Conservation (phyloP, 1,140 invertebrate genomes). For the Epicauta chinensis region DNA sequence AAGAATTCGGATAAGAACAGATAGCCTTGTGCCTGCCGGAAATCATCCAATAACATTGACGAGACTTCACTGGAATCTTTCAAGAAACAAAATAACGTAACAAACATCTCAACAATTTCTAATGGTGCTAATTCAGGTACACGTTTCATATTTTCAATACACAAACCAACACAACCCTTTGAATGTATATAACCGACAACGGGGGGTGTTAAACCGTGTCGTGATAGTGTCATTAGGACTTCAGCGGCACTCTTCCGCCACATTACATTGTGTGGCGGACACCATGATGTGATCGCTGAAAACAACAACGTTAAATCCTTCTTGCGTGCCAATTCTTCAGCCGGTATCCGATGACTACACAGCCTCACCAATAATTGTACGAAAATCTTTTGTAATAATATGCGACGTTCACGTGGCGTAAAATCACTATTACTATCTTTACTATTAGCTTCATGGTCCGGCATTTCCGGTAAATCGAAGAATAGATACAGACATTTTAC, state of each 20-base stretch:
- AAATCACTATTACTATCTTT: conserved; percentile 76
- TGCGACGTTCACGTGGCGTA: conserved; percentile 81
- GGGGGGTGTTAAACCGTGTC: conserved; percentile 85
- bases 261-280: conserved; percentile 83
- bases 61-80: conserved; percentile 98
- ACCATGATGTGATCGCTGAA: conserved; percentile 93
- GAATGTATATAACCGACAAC: conserved; percentile 96
- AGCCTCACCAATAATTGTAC: conserved; percentile 73
- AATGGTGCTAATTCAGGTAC: conserved; percentile 86
- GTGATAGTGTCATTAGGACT: conserved; percentile 90
- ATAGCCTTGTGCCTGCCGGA: conserved; percentile 91
- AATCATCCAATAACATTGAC: conserved; percentile 91
- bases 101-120: conserved; percentile 97
- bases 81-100: conserved; percentile 95
- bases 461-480: conserved; percentile 92
- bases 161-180: conserved; percentile 90
- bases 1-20: conserved; percentile 91
- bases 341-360: conserved; percentile 85
- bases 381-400: conserved; percentile 93
- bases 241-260: conserved; percentile 97
- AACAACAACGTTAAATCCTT: conserved; percentile 95
- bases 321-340: conserved; percentile 92
- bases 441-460: conserved; percentile 68
- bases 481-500: conserved; percentile 99
- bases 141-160: conserved; percentile 95